Evolutionary conservation across 2,888 invertebrate genomes (phyloP), one percentile per base, ranked within the genome.

Genomic region (Meliscaeva auricollis): DNA sequence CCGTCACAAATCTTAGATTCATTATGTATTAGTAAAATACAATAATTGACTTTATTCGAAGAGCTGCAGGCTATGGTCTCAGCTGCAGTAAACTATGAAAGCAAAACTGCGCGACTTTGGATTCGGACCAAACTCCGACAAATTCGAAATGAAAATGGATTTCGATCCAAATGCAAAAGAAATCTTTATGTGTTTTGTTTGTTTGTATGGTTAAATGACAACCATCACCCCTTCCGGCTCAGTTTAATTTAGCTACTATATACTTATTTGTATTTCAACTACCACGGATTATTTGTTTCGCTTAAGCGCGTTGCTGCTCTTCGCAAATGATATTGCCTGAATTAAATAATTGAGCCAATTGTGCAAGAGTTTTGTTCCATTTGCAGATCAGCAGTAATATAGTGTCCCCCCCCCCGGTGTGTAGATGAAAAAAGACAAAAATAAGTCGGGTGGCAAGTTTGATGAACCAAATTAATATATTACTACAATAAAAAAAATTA

Each of bases 281-380:
- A 82, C 35, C 73, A 84, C 52, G 69, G 69, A 88, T 82, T 80
- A 87, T 88, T 4, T 88, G 88, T 87, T 88, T 88, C 88, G 70
- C 75, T 54, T 60, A 75, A 78, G 66, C 80, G 88, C 87, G 2
- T 2, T 26, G 88, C 89, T 88, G 87, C 87, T 89, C 89, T 88
- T 90, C 82, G 90, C 88, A 89, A 88, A 88, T 87, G 89, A 90
- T 88, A 89, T 83, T 89, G 88, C 83, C 88, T 90, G 88, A 91
- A 92, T 91, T 90, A 90, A 89, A 88, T 91, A 91, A 91, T 91
- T 91, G 90, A 90, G 81, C 82, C 90, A 90, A 90, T 91, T 91
- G 87, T 90, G 89, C 89, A 90, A 88, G 87, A 88, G 84, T 87
- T 77, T 66, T 77, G 60, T 73, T 35, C 26, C 54, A 75, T 73